phyloP scores from a whole-genome alignment of 2,888 invertebrate species.

The Acronicta leporina region DNA sequence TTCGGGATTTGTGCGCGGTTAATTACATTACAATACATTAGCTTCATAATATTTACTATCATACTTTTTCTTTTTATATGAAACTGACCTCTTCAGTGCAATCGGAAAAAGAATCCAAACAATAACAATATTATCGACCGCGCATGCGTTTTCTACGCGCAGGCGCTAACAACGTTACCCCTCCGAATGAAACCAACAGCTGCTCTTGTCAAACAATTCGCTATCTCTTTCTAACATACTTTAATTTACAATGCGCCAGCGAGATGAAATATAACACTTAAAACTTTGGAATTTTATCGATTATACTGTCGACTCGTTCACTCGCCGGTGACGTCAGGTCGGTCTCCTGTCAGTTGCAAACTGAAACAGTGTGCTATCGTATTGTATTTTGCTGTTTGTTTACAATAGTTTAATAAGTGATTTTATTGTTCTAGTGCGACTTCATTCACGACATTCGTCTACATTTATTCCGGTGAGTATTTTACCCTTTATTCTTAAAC shows the following conservation, averaged over 20 bases:
- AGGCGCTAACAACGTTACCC: constrained; percentile 40
- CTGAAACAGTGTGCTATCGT: constrained; percentile 13
- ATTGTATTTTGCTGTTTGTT: constrained; percentile 41
- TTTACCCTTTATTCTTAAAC: neutral
- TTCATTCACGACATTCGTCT: constrained; percentile 2
- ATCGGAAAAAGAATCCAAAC: constrained; percentile 9
- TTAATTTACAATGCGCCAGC: neutral
- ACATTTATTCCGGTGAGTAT: constrained; percentile 35
- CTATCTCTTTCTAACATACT: constrained; percentile 18
- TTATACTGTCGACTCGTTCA: constrained; percentile 1
- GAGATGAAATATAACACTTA: constrained; percentile 4
- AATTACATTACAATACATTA: too few relatives aligned
- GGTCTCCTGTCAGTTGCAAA: constrained; percentile 11
- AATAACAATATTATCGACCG: constrained; percentile 40
- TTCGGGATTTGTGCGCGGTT: too few relatives aligned
- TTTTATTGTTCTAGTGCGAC: constrained; percentile 39
- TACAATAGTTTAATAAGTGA: constrained; percentile 49
- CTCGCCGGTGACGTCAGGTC: constrained; percentile 8
- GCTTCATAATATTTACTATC: too few relatives aligned
- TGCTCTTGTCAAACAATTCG: constrained; percentile 20
- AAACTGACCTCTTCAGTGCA: neutral
- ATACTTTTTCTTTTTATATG: too few relatives aligned
- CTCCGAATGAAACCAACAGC: constrained; percentile 21
- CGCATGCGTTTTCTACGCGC: constrained; percentile 48
- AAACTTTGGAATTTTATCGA: constrained; percentile 3